A percentile compares a stretch with the other conserved stretches of the same genome.
Conservation (phyloP, 2,888 invertebrate genomes). For the Falcaria lacertinaria region DNA sequence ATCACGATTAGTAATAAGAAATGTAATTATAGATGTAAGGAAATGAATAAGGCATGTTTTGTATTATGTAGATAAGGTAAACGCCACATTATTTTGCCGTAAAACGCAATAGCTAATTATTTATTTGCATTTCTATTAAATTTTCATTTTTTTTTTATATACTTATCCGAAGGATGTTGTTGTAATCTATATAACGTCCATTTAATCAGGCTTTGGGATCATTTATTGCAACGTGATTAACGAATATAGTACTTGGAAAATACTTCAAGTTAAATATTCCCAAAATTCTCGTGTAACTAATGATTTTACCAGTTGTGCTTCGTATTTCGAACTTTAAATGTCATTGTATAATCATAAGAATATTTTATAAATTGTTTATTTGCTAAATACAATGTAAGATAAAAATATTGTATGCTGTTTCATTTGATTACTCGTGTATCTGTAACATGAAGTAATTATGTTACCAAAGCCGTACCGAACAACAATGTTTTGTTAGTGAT, state of each 20-base stretch:
- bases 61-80: constrained; percentile 73
- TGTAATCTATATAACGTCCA: constrained; percentile 60
- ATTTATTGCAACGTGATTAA: constrained; percentile 31
- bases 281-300: constrained; percentile 43
- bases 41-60: constrained; percentile 75
- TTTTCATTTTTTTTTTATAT: constrained; percentile 71
- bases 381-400: constrained; percentile 83
- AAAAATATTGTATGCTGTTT: constrained; percentile 45
- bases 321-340: constrained; percentile 57
- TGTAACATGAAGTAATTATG: too few species aligned
- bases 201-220: constrained; percentile 17
- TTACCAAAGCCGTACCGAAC: too few species aligned
- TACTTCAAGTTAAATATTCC: constrained; percentile 16
- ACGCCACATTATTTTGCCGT: constrained; percentile 67
- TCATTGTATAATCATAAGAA: constrained; percentile 70
- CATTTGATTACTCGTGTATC: too few species aligned
- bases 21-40: constrained; percentile 72
- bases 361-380: constrained; percentile 80
- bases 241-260: constrained; percentile 9
- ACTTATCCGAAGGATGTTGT: constrained; percentile 57
- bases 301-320: constrained; percentile 40
- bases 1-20: constrained; percentile 60
- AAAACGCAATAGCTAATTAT: constrained; percentile 67
- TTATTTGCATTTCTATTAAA: constrained; percentile 76
- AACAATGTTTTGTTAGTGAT: too few species aligned